A percentile compares a stretch with the other conserved stretches of the same genome.
phyloP scores from a whole-genome alignment of 2,888 invertebrate genomes.

The Subacronicta megacephala region DNA sequence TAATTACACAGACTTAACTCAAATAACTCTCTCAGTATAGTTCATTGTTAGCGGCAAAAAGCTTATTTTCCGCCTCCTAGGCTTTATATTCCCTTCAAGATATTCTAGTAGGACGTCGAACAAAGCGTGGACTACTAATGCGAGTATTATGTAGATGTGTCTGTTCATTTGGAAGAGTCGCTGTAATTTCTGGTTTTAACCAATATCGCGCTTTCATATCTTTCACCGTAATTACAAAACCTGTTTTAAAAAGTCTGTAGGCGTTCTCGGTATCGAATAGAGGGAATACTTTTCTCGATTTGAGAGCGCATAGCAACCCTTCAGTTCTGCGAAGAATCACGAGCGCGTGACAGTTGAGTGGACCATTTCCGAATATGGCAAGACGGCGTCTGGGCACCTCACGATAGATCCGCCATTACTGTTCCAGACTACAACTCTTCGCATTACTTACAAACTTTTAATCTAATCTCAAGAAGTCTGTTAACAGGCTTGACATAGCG shows the following conservation, averaged over 20 bases:
- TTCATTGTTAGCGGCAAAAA: conserved; percentile 55
- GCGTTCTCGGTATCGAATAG: conserved; percentile 43
- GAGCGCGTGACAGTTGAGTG: conserved; percentile 47
- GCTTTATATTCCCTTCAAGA: conserved; percentile 56
- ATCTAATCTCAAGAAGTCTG: conserved; percentile 42
- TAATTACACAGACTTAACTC: conserved; percentile 49
- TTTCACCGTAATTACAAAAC: conserved; percentile 48
- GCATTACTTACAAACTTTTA: conserved; percentile 48
- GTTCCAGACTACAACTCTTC: conserved; percentile 29
- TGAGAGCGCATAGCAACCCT: conserved; percentile 40
- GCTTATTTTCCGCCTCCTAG: conserved; percentile 60
- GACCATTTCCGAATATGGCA: conserved; percentile 50
- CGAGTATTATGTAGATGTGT: conserved; percentile 56
- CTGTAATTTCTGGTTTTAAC: conserved; percentile 52
- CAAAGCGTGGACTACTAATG: conserved; percentile 58
- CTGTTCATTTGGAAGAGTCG: conserved; percentile 49
- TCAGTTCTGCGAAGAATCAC: conserved; percentile 67
- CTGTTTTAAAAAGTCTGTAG: conserved; percentile 37
- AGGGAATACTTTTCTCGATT: conserved; percentile 43
- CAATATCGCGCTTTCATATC: conserved; percentile 54
- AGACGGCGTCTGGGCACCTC: conserved; percentile 40
- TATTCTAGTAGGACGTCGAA: conserved; percentile 55
- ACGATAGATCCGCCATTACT: conserved; percentile 43
- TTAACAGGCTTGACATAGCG: conserved; percentile 36
- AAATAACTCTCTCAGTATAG: conserved; percentile 43